Percentiles rank a stretch among this genome's conserved stretches.
Evolutionary conservation across 2,888 invertebrate genomes (phyloP).

Genomic region (Margaritifera margaritifera): DNA sequence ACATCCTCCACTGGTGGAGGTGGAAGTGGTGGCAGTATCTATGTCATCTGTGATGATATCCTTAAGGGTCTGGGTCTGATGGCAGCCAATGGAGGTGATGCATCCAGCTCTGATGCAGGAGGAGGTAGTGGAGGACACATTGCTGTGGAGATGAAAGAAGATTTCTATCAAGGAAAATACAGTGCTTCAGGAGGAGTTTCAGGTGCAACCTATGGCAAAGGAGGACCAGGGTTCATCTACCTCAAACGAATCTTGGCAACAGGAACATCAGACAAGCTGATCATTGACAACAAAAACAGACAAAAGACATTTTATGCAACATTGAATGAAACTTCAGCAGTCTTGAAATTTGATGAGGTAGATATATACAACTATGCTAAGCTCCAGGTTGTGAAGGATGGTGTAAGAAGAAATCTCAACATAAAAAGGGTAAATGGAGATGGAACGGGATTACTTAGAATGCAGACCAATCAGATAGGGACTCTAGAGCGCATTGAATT

Average conservation of each 20-base stretch:
- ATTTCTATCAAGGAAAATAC: constrained; percentile 39
- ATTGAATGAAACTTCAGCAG: constrained; percentile 37
- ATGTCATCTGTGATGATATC: constrained; percentile 30
- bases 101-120: constrained; percentile 29
- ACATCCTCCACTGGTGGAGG: constrained; percentile 39
- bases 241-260: constrained; percentile 17
- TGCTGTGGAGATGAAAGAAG: constrained; percentile 38
- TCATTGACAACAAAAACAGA: constrained; percentile 52
- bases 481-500: constrained; percentile 43
- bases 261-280: constrained; percentile 41
- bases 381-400: constrained; percentile 49
- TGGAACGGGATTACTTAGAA: constrained; percentile 55
- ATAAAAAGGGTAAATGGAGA: constrained; percentile 54
- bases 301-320: constrained; percentile 53
- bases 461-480: constrained; percentile 49
- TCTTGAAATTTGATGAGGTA: constrained; percentile 46
- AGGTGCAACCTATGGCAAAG: constrained; percentile 41
- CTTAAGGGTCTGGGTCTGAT: constrained; percentile 53
- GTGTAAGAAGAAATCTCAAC: constrained; percentile 34
- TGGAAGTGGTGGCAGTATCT: constrained; percentile 60
- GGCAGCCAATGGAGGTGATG: constrained; percentile 50
- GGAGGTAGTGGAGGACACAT: constrained; percentile 59
- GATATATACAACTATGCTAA: constrained; percentile 54
- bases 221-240: constrained; percentile 58
- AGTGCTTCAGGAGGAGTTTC: constrained; percentile 50